Evolutionary conservation across 2,888 invertebrate genomes (phyloP).

Genomic region (Drosophila borborema): DNA sequence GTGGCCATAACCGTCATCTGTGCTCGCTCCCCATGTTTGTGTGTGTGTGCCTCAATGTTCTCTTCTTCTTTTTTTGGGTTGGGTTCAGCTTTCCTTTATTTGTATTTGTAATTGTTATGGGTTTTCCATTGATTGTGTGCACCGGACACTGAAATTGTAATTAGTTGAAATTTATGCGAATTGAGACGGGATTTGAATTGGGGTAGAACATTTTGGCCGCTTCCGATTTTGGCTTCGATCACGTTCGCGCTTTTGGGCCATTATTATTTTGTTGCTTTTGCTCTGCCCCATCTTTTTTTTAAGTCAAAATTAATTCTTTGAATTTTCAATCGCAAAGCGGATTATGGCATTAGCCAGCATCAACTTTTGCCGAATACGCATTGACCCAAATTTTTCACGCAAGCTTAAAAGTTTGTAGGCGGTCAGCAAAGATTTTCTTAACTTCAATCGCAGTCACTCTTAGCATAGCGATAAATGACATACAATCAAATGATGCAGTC

Average conservation of each 20-base stretch:
- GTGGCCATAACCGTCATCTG: constrained; percentile 74
- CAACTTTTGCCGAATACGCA: constrained; percentile 42
- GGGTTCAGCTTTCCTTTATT: constrained; percentile 46
- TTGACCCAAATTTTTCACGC: constrained; percentile 11
- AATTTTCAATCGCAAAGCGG: constrained; percentile 73
- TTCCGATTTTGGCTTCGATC: constrained; percentile 63
- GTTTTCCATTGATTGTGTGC: constrained; percentile 63
- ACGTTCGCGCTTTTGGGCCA: constrained; percentile 56
- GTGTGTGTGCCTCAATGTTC: constrained; percentile 18
- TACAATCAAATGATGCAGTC: constrained; percentile 27
- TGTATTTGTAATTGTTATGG: constrained; percentile 75
- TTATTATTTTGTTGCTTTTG: constrained; percentile 54
- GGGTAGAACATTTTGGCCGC: constrained; percentile 13
- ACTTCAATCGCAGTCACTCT: constrained; percentile 19
- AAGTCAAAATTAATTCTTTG: constrained; percentile 57
- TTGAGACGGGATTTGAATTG: constrained; percentile 21
- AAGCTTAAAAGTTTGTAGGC: constrained; percentile 9
- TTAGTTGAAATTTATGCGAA: constrained; percentile 77
- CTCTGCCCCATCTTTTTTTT: constrained; percentile 5
- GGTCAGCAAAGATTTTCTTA: constrained; percentile 47
- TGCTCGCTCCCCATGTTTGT: constrained; percentile 27
- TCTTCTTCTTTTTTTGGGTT: constrained; percentile 10
- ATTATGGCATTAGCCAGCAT: constrained; percentile 61
- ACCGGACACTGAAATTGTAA: constrained; percentile 77
- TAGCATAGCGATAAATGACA: constrained; percentile 43